phyloP scores from a whole-genome alignment of 2,113 vertebrate genomes.

The Tympanuchus pallidicinctus region DNA sequence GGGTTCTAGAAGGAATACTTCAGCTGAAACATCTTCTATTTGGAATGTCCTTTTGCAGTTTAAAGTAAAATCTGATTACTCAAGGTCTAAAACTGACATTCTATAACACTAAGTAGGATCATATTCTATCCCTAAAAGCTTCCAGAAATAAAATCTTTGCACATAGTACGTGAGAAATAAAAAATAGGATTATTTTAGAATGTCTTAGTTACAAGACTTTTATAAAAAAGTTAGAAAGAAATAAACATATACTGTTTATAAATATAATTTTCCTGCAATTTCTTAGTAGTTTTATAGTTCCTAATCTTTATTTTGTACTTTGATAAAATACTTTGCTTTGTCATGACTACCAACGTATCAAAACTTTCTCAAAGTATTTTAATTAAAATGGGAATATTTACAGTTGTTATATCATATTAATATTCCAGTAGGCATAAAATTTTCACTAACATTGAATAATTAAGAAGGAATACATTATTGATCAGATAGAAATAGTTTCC shows the following conservation, averaged over 20 bases:
- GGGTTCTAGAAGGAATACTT: not conserved
- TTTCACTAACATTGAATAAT: constrained; percentile 79
- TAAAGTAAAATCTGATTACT: constrained; percentile 34
- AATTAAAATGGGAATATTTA: constrained; percentile 77
- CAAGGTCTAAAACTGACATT: not conserved
- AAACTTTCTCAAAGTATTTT: constrained; percentile 59
- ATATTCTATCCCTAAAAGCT: constrained; percentile 2
- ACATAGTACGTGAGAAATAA: constrained; percentile 1
- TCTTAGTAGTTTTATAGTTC: not conserved
- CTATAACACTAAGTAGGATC: not conserved
- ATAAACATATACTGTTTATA: not conserved
- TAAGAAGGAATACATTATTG: constrained; percentile 79
- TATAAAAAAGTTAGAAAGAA: not conserved
- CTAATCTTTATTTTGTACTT: constrained; percentile 34
- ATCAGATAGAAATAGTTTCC: constrained; percentile 61
- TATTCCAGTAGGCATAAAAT: constrained; percentile 71
- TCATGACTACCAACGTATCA: constrained; percentile 10
- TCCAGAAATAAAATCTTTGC: not conserved
- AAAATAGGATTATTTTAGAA: not conserved
- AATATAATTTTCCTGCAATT: not conserved
- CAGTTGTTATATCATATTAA: constrained; percentile 69
- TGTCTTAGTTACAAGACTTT: not conserved
- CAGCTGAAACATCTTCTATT: not conserved
- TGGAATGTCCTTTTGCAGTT: not conserved
- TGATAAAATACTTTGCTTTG: constrained; percentile 6